Conservation (phyloP, 1,140 invertebrate species). For the Bradysia coprophila region DNA sequence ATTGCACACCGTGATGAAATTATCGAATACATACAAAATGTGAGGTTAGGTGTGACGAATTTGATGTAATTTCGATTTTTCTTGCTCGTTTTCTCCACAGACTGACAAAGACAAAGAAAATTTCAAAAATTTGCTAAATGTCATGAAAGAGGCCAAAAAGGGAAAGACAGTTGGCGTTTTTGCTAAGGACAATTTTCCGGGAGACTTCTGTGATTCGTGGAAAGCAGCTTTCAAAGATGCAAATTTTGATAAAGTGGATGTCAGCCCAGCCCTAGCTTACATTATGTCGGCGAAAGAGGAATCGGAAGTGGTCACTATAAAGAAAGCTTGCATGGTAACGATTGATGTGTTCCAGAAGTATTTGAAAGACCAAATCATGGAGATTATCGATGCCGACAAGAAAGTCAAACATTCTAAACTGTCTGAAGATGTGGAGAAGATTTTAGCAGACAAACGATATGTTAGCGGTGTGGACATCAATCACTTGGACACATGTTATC, state of each 20-base stretch:
- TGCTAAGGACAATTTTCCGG: conserved; percentile 82
- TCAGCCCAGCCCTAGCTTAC: conserved; percentile 66
- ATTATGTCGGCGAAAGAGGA: conserved; percentile 94
- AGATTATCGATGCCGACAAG: conserved; percentile 95
- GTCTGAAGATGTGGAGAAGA: conserved; percentile 83
- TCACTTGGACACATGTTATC: conserved; percentile 93
- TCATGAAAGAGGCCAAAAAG: conserved; percentile 73
- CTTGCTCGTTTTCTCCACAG: neutral
- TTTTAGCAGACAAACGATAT: conserved; percentile 86
- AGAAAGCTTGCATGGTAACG: conserved; percentile 83
- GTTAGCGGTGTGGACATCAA: conserved; percentile 70
- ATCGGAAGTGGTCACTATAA: conserved; percentile 75
- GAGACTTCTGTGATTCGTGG: conserved; percentile 88
- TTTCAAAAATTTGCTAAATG: conserved; percentile 71
- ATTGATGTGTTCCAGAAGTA: conserved; percentile 93
- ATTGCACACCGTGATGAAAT: neutral
- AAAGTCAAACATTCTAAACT: conserved; percentile 90
- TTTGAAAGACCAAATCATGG: conserved; percentile 94
- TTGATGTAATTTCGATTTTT: neutral
- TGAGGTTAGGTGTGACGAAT: too few relatives aligned
- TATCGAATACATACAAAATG: conserved; percentile 1
- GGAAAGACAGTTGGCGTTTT: conserved; percentile 88
- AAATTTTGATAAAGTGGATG: conserved; percentile 75
- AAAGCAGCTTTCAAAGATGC: conserved; percentile 51
- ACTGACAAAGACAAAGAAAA: conserved; percentile 90